Evolutionary conservation across 2,888 invertebrate genomes (phyloP).

Genomic region (Gandaritis pyraliata): DNA sequence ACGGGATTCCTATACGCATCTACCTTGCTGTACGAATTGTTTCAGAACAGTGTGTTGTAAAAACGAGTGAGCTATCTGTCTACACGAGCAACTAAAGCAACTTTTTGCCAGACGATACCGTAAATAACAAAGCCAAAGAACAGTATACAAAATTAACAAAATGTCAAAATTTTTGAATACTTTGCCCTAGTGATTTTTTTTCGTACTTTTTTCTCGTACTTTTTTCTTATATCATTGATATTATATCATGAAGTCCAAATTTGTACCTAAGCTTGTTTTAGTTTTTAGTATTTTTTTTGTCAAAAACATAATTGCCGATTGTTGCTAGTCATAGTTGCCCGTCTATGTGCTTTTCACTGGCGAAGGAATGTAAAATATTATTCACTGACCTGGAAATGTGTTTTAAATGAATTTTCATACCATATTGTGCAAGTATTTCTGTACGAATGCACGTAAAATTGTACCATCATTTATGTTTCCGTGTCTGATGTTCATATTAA

Average conservation of each 20-base stretch:
- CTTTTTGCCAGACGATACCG: not conserved
- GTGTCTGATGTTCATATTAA: not conserved
- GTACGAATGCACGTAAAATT: conserved; percentile 3
- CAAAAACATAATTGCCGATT: not conserved
- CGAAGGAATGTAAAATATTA: conserved; percentile 47
- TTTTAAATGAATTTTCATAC: conserved; percentile 42
- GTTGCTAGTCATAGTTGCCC: conserved; percentile 13
- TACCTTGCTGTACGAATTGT: conserved; percentile 49
- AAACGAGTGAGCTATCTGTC: conserved; percentile 22
- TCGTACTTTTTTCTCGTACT: too few relatives aligned
- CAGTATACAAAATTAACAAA: too few relatives aligned
- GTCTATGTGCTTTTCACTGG: conserved; percentile 17
- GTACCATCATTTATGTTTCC: not conserved
- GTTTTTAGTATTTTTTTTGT: not conserved
- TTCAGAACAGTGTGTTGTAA: conserved; percentile 48
- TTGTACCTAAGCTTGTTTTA: too few relatives aligned
- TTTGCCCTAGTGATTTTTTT: too few relatives aligned
- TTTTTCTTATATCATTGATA: too few relatives aligned
- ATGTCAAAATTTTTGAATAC: too few relatives aligned
- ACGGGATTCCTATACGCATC: too few relatives aligned
- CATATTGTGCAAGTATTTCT: conserved; percentile 6
- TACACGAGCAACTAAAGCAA: not conserved
- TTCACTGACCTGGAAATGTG: conserved; percentile 45
- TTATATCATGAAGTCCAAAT: too few relatives aligned
- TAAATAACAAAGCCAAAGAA: too few relatives aligned